Evolutionary conservation across 2,888 invertebrate genomes (phyloP).

Genomic region (Pristionchus japonicus): DNA sequence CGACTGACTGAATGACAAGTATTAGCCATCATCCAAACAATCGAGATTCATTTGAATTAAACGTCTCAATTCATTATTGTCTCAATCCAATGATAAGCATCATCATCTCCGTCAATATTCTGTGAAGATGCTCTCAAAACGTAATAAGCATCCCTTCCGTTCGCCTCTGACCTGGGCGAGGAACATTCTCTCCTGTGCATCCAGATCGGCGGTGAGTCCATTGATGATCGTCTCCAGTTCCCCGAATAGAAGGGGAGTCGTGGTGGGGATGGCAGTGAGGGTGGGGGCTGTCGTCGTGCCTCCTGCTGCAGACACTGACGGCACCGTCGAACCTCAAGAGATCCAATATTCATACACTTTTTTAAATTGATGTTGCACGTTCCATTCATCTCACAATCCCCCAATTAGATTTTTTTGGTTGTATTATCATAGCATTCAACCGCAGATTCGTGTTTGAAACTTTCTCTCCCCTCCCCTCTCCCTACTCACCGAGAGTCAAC

Average conservation of each 20-base stretch:
- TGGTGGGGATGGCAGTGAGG: slow-evolving; percentile 39
- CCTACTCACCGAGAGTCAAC: background rate
- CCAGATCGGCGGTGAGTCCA: slow-evolving; percentile 50
- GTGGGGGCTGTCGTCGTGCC: slow-evolving; percentile 7
- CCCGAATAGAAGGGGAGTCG: slow-evolving; percentile 47
- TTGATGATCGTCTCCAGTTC: slow-evolving; percentile 51
- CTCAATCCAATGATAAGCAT: too few species aligned
- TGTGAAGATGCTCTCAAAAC: background rate
- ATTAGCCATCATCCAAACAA: background rate
- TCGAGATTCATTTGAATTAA: too few species aligned
- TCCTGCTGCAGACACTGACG: background rate
- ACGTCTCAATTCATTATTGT: too few species aligned
- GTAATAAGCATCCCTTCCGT: background rate
- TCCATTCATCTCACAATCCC: background rate
- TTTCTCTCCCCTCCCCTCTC: background rate
- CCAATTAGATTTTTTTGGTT: too few species aligned
- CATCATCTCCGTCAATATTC: too few species aligned
- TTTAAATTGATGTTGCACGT: background rate
- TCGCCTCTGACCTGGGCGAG: slow-evolving; percentile 43
- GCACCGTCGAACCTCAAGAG: too few species aligned
- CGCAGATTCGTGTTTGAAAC: background rate
- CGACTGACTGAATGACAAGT: slow-evolving; percentile 46
- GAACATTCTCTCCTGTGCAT: slow-evolving; percentile 52
- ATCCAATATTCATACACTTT: background rate
- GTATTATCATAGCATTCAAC: too few species aligned